phyloP scores from a whole-genome alignment of 2,797 vertebrate species.

The Rousettus madagascariensis region DNA sequence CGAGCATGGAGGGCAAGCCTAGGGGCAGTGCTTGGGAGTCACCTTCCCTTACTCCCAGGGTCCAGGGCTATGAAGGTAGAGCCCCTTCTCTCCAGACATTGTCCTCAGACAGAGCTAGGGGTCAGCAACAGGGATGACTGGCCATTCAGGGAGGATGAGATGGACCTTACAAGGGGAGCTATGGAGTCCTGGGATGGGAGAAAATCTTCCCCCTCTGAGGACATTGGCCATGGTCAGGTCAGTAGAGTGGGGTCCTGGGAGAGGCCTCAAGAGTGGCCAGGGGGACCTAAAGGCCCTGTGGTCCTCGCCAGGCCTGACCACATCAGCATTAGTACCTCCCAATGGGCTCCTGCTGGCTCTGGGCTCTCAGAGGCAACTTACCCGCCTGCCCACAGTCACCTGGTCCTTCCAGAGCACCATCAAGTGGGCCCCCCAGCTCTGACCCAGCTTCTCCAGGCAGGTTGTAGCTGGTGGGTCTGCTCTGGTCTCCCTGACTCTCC shows the following conservation, averaged over 20 bases:
- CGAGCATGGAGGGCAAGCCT: background rate
- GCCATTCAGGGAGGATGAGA: background rate
- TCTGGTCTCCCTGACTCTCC: conserved; percentile 27
- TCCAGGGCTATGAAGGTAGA: rapidly evolving
- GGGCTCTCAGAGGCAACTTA: background rate
- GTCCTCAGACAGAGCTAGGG: background rate
- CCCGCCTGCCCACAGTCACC: background rate
- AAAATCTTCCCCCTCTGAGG: background rate
- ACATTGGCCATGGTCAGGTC: background rate
- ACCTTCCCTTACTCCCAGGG: background rate
- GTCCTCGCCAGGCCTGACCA: background rate
- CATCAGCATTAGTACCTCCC: background rate
- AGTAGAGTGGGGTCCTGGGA: background rate
- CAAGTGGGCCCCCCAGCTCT: background rate
- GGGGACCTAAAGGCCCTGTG: background rate
- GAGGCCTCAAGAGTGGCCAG: background rate
- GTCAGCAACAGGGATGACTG: background rate
- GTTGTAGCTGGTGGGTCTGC: background rate
- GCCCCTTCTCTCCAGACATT: background rate
- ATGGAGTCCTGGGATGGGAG: background rate
- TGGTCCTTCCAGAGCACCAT: background rate
- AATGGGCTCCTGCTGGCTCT: background rate
- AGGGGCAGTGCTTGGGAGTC: background rate
- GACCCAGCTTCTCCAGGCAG: background rate
- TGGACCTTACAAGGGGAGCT: background rate